Conservation (phyloP, 35 echinoderm and acorn worm genomes). For the Apostichopus californicus region DNA sequence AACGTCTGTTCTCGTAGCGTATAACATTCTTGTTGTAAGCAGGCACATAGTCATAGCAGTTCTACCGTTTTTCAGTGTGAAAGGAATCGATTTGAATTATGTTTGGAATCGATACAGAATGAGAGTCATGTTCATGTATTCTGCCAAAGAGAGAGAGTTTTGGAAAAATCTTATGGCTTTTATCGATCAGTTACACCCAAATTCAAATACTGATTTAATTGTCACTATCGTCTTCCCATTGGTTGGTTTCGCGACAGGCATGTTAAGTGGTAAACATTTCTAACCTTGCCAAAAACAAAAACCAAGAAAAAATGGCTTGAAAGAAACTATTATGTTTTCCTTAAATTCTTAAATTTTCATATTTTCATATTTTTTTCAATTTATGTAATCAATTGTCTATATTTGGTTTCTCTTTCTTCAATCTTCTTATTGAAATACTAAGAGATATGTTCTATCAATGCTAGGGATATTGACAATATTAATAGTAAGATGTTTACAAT, state of each 20-base stretch:
- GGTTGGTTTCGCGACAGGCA: background rate
- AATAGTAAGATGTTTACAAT: too few relatives aligned
- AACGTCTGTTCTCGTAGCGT: background rate
- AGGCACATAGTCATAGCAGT: background rate
- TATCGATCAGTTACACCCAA: background rate
- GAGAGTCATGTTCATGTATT: background rate
- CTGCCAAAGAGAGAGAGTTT: background rate
- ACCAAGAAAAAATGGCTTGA: too few relatives aligned
- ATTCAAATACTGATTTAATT: background rate
- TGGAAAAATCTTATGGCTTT: background rate
- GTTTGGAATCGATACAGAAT: background rate
- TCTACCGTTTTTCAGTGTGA: background rate
- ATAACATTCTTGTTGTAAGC: background rate
- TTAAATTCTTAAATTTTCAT: too few relatives aligned
- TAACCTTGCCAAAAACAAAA: background rate
- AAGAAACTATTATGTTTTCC: too few relatives aligned
- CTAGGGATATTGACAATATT: too few relatives aligned
- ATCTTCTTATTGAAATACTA: too few relatives aligned
- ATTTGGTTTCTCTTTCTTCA: too few relatives aligned
- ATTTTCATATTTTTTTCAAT: too few relatives aligned
- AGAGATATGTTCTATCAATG: too few relatives aligned
- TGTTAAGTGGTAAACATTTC: background rate
- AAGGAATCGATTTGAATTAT: slow-evolving; percentile 27
- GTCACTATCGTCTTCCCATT: slow-evolving; percentile 1
- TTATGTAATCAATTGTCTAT: too few relatives aligned